These are phyloP conservation scores for Nycticorax nycticorax DNA, from an alignment of 2,113 vertebrate species.

Conservation along the genomic window DNA sequence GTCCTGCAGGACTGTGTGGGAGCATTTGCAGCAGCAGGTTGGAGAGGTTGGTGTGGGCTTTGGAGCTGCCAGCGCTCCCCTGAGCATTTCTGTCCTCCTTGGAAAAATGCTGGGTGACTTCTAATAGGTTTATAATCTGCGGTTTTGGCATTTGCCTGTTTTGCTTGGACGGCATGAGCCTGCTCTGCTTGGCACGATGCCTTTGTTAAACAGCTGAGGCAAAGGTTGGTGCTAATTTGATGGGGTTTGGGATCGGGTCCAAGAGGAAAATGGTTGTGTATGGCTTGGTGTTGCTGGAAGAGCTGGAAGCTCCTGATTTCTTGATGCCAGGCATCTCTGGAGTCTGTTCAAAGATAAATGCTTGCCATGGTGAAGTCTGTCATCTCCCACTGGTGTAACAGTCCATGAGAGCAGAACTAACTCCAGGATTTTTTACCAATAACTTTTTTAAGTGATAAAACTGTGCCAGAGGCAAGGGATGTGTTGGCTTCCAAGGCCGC, in stretches of 20 bases:
- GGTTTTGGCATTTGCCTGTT: background rate
- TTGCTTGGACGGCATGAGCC: background rate
- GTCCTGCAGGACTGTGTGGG: background rate
- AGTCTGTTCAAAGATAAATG: background rate
- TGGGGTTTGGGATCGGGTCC: background rate
- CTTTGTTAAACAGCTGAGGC: background rate
- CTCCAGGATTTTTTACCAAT: background rate
- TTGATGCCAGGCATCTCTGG: background rate
- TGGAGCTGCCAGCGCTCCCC: background rate
- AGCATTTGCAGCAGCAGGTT: background rate
- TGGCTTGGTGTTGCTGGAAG: background rate
- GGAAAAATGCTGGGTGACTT: fast-evolving
- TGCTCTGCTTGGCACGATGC: background rate
- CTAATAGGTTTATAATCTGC: background rate
- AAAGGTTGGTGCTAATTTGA: background rate
- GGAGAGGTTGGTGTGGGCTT: background rate
- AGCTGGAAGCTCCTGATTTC: background rate
- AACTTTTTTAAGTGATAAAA: background rate
- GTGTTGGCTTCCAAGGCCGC: background rate
- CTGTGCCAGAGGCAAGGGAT: background rate
- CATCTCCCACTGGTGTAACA: background rate
- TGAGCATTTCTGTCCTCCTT: background rate
- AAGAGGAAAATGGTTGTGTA: fast-evolving
- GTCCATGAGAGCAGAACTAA: background rate
- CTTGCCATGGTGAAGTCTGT: background rate